Evolutionary conservation across 2,113 vertebrate genomes (phyloP), one percentile per base, ranked within the genome.

Genomic region (Tachuris rubrigastra): DNA sequence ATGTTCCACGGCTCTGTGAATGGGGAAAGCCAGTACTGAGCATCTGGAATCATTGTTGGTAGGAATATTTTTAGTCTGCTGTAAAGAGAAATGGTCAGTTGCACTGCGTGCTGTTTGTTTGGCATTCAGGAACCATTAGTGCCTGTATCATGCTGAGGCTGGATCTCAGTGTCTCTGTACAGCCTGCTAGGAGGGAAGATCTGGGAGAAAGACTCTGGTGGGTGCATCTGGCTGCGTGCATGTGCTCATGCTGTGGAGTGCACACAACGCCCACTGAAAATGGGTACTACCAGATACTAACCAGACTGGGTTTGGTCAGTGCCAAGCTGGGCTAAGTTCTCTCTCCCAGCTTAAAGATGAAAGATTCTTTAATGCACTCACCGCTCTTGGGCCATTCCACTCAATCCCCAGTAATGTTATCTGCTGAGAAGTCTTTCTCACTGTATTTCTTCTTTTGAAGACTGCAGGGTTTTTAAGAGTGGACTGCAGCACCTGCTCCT

Each of bases 371-470:
- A 79, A 49, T 46, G 76, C 41, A 53, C 11, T 78, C 0, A 0
- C 76, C 84, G 37, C 41, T 82, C n/a, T 52, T 58, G 81, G n/a
- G 71, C 72, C 8, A 5, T 50, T 87, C 69, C 60, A 1, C 65
- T 81, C 84, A 60, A n/a, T 67, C 63, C 33, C 52, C 85, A 27
- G 41, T 12, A 24, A n/a, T 33, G 31, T 74, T 71, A 59, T 1
- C 42, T 91, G 31, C 80, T 96, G 16, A 73, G 77, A 85, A 82
- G 59, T 47, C 46, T 84, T 74, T 90, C 63, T 90, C 30, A 14
- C 50, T 88, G 71, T 83, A 84, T 85, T 80, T 68, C 65, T 95
- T 67, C 63, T 49, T 94, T 95, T 85, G 82, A 93, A 85, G 47
- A 44, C 71, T 76, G 50, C 78, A 94, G 89, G 63, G 67, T 94